Evolutionary conservation across 2,113 vertebrate species (phyloP), one percentile per base, ranked within the genome.

Genomic region (Xiphophorus couchianus): DNA sequence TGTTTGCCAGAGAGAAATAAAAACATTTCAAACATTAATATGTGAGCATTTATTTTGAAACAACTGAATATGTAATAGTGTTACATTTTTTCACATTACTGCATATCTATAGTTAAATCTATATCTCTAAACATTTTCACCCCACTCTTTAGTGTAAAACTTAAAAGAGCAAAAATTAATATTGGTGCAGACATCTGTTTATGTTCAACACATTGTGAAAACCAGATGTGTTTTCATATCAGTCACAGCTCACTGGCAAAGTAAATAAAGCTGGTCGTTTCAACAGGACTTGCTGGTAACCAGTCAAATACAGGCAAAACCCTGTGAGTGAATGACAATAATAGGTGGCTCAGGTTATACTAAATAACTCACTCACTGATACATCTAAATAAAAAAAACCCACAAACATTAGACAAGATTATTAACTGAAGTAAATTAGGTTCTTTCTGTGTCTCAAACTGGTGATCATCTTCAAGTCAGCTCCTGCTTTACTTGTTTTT

Each of bases 191-290:
- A 72, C 72, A 31, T 86, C 76, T 72, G 84, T 86, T 89, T 83
- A 79, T 88, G 84, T 80, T 17, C 66, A 83, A 78, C 71, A 87
- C 83, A 85, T 66, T 76, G 78, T 87, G 73, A 65, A 22, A 81
- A 80, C 85, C 86, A 89, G 87, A 83, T 86, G 78, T 86, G 87
- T 91, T 84, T 88, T 85, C 66, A 72, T 82, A 89, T 90, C 88
- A 91, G 90, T 87, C 82, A 87, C 91, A 89, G 86, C 83, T 90
- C 86, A 71, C 71, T 86, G 82, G 74, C 74, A 82, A 78, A 82
- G 28, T 44, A 78, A 84, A 80, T 83, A 77, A 87, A 86, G 89
- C 80, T 83, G 85, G 85, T 85, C 67, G 86, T 81, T 83, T 80
- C 81, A 83, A 87, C 81, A 86, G 79, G 73, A 90, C 83, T 81